Conservation (phyloP, 2,888 invertebrate species). For the Tetramorium bicarinatum region DNA sequence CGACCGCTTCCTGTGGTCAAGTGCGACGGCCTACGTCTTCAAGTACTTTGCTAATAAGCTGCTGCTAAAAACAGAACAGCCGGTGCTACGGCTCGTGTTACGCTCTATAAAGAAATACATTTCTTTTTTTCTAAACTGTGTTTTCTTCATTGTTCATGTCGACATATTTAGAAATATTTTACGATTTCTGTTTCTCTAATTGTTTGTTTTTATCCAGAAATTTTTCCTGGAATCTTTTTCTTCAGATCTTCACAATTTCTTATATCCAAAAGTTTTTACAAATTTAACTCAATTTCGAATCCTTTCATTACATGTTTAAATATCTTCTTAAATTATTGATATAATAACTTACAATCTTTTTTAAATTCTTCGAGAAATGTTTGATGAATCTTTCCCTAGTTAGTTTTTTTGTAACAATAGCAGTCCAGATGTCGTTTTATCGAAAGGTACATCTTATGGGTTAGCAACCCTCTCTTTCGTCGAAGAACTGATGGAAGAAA, state of each 20-base stretch:
- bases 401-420: constrained; percentile 58
- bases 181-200: neutral
- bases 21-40: constrained; percentile 75
- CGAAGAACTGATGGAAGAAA: constrained; percentile 62
- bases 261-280: neutral
- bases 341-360: neutral
- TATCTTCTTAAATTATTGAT: neutral
- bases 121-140: constrained; percentile 68
- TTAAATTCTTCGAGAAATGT: neutral
- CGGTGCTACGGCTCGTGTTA: constrained; percentile 78
- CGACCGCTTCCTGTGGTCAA: constrained; percentile 79
- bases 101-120: constrained; percentile 64
- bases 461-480: constrained; percentile 71
- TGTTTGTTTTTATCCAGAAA: neutral
- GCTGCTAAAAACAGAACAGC: constrained; percentile 75
- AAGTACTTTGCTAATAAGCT: constrained; percentile 80
- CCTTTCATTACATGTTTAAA: neutral
- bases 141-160: constrained; percentile 26
- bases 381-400: neutral
- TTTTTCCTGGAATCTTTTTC: neutral
- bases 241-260: neutral
- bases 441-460: constrained; percentile 66
- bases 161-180: neutral
- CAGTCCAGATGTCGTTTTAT: constrained; percentile 70
- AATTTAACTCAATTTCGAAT: neutral